These are phyloP conservation scores for Aptenodytes forsteri DNA, from an alignment of 2,113 vertebrate species.

Conservation along the genomic window DNA sequence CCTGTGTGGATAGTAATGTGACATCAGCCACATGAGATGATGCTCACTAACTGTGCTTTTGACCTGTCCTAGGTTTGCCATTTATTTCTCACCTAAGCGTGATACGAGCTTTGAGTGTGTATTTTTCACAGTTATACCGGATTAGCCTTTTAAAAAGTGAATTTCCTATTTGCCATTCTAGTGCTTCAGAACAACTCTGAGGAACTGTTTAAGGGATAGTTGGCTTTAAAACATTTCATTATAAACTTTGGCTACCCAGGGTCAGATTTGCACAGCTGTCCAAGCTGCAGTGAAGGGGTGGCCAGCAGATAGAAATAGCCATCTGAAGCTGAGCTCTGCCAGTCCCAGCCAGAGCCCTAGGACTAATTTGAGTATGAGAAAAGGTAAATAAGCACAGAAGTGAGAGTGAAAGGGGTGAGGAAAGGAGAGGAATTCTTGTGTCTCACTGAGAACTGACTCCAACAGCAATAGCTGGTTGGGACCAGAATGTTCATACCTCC, in stretches of 20 bases:
- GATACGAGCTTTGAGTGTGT: background rate
- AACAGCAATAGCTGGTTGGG: background rate
- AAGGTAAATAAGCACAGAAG: background rate
- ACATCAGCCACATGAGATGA: background rate
- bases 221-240: background rate
- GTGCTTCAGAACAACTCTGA: background rate
- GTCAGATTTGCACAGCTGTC: background rate
- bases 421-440: background rate
- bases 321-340: background rate
- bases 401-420: background rate
- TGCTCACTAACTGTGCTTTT: background rate
- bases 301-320: background rate
- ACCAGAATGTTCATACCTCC: background rate
- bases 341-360: background rate
- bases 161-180: background rate
- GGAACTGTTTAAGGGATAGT: background rate
- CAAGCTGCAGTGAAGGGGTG: background rate
- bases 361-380: background rate
- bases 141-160: background rate
- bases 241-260: background rate
- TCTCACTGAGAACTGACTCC: background rate
- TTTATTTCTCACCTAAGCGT: background rate
- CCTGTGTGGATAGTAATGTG: background rate
- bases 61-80: background rate
- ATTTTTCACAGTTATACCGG: background rate